Base-by-base conservation (phyloP, 2,113 vertebrate species). In the Cynoglossus semilaevis region DNA sequence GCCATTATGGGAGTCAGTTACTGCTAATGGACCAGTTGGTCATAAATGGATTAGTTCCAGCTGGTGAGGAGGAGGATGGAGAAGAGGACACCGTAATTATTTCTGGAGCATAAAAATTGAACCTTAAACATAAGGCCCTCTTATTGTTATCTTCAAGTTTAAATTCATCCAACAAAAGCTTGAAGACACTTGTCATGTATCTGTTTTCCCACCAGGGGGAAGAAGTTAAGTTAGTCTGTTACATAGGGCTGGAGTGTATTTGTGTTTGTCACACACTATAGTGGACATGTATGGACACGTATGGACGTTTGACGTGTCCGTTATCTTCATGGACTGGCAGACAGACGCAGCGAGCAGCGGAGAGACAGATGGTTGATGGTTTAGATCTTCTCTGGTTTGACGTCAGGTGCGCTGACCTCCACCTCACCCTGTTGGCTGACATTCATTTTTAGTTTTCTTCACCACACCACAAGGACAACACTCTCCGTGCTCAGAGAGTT, bases 1-100 rank as follows among this genome's bases (percentile, higher is more conserved):
- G 71, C 72, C 65, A 74, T 85, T 81, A 84, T 84, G 75, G 76
- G 51, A 88, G 68, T 72, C 60, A 42, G 78, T 84, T 74, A 80
- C 78, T 68, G 80, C 66, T 87, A 83, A 87, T 89, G 79, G 76
- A 72, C 68, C 84, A 86, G 82, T 86, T 85, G 82, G 77, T 83
- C 82, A 81, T 74, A 67, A 79, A 77, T 87, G 82, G 84, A 81
- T 69, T 57, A 60, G 51, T 67, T 87, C 82, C 82, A 86, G 76
- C 72, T 86, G 82, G 83, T 79, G 70, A 48, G 18, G 63, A 57
- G 43, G 60, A 5, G 51, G 54, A 16, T 29, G 29, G 59, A 18
- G 11, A 34, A 22, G 18, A 11, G 48, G 42, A 11, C 36, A 40
- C 4, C 22, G 22, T 4, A 29, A 29, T 6, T 29, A 29, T 29